Conservation (phyloP, 2,113 vertebrate species). For the Anhinga rufa region DNA sequence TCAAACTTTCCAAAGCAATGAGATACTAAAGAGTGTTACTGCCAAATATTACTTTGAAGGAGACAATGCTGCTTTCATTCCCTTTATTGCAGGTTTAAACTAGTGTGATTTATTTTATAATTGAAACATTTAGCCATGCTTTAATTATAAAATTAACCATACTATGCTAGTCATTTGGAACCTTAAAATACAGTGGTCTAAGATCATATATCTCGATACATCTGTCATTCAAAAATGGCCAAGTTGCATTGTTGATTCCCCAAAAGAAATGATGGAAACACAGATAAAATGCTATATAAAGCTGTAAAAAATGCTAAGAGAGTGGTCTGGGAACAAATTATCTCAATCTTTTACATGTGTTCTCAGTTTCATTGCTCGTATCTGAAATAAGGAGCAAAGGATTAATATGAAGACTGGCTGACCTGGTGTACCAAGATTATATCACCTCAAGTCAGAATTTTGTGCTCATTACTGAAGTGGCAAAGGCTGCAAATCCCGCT, state of each 20-base stretch:
- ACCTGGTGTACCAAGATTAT: not conserved
- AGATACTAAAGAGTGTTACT: not conserved
- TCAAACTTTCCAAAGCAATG: not conserved
- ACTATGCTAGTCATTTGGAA: not conserved
- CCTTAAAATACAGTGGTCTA: not conserved
- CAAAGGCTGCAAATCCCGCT: not conserved
- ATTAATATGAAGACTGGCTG: constrained; percentile 27
- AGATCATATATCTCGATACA: not conserved
- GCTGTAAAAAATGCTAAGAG: not conserved
- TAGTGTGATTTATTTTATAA: not conserved
- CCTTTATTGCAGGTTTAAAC: not conserved
- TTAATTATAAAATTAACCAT: not conserved
- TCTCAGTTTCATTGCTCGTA: not conserved
- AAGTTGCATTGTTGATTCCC: not conserved
- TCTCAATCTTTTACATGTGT: not conserved
- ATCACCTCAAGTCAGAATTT: constrained; percentile 1
- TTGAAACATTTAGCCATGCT: not conserved
- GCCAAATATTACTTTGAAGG: not conserved
- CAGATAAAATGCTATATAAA: not conserved
- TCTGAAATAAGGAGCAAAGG: not conserved
- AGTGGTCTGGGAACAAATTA: not conserved
- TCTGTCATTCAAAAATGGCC: not conserved
- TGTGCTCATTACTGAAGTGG: not conserved
- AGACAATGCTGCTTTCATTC: no score
- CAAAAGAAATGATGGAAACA: not conserved